Evolutionary conservation across 2,797 vertebrate genomes (phyloP).

Genomic region (Pangasius sanitwongsei): DNA sequence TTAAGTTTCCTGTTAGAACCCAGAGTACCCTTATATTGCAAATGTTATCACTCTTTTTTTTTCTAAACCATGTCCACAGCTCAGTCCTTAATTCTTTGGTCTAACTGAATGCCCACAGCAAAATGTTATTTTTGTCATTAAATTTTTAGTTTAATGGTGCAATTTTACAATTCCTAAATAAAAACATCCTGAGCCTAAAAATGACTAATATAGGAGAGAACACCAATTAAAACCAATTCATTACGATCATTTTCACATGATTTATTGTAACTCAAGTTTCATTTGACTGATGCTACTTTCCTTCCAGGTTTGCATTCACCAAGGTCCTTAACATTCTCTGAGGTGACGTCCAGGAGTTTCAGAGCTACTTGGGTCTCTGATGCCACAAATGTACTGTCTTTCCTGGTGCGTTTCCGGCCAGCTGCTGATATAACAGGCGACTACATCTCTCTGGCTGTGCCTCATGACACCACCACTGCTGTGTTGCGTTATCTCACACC

Average conservation of each 20-base stretch:
- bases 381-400: slow-evolving; percentile 78
- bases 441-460: slow-evolving; percentile 83
- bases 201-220: neutral
- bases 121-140: neutral
- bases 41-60: neutral
- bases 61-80: neutral
- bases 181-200: neutral
- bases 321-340: slow-evolving; percentile 83
- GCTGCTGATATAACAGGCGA: slow-evolving; percentile 79
- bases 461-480: slow-evolving; percentile 78
- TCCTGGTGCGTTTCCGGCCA: slow-evolving; percentile 89
- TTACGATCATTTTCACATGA: neutral
- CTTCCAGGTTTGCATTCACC: slow-evolving; percentile 84
- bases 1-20: slow-evolving; percentile 34
- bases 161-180: neutral
- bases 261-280: neutral
- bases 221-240: neutral
- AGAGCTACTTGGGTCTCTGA: slow-evolving; percentile 86
- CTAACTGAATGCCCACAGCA: slow-evolving; percentile 18
- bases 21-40: slow-evolving; percentile 17
- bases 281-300: slow-evolving; percentile 39
- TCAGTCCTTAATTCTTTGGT: neutral
- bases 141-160: neutral
- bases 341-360: slow-evolving; percentile 91
- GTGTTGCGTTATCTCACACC: slow-evolving; percentile 85